phyloP scores from a whole-genome alignment of 2,113 vertebrate genomes.

The Oxyruncus cristatus region DNA sequence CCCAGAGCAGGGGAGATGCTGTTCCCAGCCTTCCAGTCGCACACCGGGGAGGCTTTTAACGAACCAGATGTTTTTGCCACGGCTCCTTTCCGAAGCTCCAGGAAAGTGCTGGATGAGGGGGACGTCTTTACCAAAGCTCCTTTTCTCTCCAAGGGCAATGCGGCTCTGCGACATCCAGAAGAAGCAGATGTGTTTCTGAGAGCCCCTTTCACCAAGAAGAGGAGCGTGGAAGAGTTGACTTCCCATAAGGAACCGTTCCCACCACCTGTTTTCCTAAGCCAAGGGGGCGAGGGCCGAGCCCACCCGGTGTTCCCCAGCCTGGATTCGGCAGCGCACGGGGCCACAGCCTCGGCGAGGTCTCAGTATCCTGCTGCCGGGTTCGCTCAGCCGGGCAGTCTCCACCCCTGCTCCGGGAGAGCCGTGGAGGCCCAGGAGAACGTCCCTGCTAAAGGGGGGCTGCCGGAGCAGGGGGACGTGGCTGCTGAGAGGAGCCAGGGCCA shows the following conservation, averaged over 20 bases:
- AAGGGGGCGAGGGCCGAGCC: neutral
- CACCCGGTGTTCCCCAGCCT: neutral
- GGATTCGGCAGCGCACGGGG: neutral
- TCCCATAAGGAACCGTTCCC: conserved; percentile 15
- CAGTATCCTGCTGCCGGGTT: conserved; percentile 27
- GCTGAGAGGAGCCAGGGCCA: conserved; percentile 57
- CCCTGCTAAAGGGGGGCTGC: neutral
- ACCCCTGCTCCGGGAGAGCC: conserved; percentile 10
- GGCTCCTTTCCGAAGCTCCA: conserved; percentile 81
- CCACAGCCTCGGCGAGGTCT: neutral
- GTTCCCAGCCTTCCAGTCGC: conserved; percentile 2
- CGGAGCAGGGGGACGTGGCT: conserved; percentile 1
- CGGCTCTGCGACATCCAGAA: conserved; percentile 41
- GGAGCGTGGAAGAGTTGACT: conserved; percentile 61
- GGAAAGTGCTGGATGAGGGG: conserved; percentile 64
- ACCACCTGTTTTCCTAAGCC: neutral
- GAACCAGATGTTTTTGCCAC: conserved; percentile 85
- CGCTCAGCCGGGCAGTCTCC: conserved; percentile 1
- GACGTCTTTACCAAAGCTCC: conserved; percentile 94
- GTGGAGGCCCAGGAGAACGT: conserved; percentile 36
- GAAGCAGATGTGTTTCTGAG: conserved; percentile 88
- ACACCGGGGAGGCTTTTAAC: neutral
- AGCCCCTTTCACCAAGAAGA: conserved; percentile 92
- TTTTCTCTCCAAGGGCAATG: conserved; percentile 72
- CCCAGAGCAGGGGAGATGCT: neutral